These are phyloP conservation scores for Cololabis saira DNA, from an alignment of 2,113 vertebrate species.

Conservation along the genomic window DNA sequence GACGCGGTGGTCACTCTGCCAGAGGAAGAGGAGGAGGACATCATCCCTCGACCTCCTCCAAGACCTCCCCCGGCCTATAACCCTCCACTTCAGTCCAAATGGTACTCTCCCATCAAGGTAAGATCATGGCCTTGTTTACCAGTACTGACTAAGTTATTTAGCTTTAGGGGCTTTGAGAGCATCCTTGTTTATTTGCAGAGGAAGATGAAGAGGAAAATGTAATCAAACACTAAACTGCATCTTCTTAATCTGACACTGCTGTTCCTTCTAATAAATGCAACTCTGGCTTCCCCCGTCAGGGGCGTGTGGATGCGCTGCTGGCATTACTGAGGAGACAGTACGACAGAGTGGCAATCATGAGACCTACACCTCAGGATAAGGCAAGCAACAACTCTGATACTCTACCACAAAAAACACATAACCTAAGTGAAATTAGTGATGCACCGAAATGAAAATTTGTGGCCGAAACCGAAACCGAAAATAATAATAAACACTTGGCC, in stretches of 20 bases:
- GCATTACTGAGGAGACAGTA: slow-evolving; percentile 91
- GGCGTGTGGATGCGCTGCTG: slow-evolving; percentile 91
- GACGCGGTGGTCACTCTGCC: slow-evolving; percentile 91
- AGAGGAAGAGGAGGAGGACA: slow-evolving; percentile 85
- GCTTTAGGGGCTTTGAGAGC: neutral
- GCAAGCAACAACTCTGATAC: slow-evolving; percentile 66
- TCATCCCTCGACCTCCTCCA: slow-evolving; percentile 77
- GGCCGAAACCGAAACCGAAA: no score
- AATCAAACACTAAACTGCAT: neutral
- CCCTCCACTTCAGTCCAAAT: slow-evolving; percentile 83
- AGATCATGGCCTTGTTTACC: neutral
- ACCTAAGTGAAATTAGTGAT: no score
- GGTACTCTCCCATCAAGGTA: slow-evolving; percentile 98
- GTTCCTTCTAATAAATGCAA: neutral
- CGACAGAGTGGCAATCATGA: slow-evolving; percentile 94
- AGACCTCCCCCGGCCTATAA: slow-evolving; percentile 82
- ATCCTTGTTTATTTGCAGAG: neutral
- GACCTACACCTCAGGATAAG: slow-evolving; percentile 92
- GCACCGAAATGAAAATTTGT: no score
- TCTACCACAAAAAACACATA: neutral
- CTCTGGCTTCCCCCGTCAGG: slow-evolving; percentile 71
- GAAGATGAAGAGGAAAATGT: neutral
- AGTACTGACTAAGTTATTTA: neutral
- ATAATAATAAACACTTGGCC: no score
- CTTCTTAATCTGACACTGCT: neutral